These are phyloP conservation scores for Argyrosomus japonicus DNA, from an alignment of 2,113 vertebrate genomes.

Conservation along the genomic window DNA sequence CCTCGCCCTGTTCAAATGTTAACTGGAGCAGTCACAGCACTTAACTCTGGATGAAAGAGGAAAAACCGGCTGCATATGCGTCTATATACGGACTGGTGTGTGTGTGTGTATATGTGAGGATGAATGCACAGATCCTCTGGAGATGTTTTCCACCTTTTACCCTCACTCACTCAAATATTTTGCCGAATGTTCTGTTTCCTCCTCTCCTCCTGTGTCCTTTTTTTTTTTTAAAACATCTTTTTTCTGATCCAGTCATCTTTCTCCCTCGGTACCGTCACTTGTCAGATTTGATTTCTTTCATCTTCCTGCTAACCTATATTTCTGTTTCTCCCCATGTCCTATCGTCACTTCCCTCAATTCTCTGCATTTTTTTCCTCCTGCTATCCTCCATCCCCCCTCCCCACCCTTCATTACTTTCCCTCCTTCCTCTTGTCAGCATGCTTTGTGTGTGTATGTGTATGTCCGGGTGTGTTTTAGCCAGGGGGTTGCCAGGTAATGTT, in stretches of 20 bases:
- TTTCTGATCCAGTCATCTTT: slow-evolving; percentile 28
- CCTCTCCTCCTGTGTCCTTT: slow-evolving; percentile 40
- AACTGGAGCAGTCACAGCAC: slow-evolving; percentile 56
- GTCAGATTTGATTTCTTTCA: slow-evolving; percentile 70
- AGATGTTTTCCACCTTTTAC: slow-evolving; percentile 42
- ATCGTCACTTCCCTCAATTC: slow-evolving; percentile 45
- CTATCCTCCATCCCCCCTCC: neutral
- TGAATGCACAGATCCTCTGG: slow-evolving; percentile 17
- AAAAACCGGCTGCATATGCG: slow-evolving; percentile 33
- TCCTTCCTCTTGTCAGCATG: slow-evolving; percentile 17
- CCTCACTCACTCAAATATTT: slow-evolving; percentile 30
- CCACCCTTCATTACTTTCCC: neutral
- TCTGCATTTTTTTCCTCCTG: neutral
- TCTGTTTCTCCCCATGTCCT: slow-evolving; percentile 36
- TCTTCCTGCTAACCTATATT: slow-evolving; percentile 48
- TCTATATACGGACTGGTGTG: slow-evolving; percentile 13
- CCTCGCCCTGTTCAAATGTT: slow-evolving; percentile 58
- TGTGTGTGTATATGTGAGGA: neutral
- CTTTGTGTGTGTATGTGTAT: slow-evolving; percentile 21
- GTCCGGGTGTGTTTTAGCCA: slow-evolving; percentile 14
- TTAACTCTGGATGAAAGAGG: slow-evolving; percentile 34
- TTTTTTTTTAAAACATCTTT: slow-evolving; percentile 22
- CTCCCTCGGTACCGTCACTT: slow-evolving; percentile 54
- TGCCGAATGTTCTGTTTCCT: slow-evolving; percentile 26
- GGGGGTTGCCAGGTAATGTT: slow-evolving; percentile 66